Base-by-base conservation (phyloP, 2,888 invertebrate genomes). In the Anorthoa munda region DNA sequence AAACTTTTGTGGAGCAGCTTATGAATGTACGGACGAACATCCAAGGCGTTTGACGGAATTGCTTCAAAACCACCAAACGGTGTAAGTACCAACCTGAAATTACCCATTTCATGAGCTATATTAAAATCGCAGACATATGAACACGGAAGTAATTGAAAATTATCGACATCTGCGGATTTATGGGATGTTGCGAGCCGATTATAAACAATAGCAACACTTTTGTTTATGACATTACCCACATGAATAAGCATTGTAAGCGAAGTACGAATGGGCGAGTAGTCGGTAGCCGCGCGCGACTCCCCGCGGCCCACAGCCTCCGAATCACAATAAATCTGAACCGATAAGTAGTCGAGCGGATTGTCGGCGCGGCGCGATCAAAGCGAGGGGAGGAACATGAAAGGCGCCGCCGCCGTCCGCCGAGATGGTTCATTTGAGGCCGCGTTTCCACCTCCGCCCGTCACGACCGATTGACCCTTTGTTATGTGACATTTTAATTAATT, bases 271-370 rank as follows among this genome's bases (percentile, higher is more conserved):
- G 85, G 85, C 87, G 89, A 89, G 91, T 87, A 86, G 89, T 72
- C 84, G 81, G 88, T 85, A 87, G 87, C 88, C 79, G 84, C 83
- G 85, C 86, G 91, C 92, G 92, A 92, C 92, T 93, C 93, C 93
- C 93, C 91, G 91, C 90, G 88, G 91, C 88, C 90, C 92, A 89
- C 93, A 93, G 94, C 93, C 93, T 94, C 94, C 93, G 91, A 95
- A 95, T 95, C 95, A 96, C 95, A 95, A 96, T 96, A 96, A 96
- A 96, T 96, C 96, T 94, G 95, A 94, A 92, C 94, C 95, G 96
- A 96, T 96, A 96, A 96, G 96, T 95, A 95, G 95, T 93, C 94
- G 92, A 92, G 91, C 93, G 94, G 95, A 94, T 95, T 93, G 96
- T 94, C 95, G 96, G 95, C 92, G 93, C 94, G 94, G 95, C 91